phyloP scores from a whole-genome alignment of 2,113 vertebrate species.

The Lethenteron camtschaticum region DNA sequence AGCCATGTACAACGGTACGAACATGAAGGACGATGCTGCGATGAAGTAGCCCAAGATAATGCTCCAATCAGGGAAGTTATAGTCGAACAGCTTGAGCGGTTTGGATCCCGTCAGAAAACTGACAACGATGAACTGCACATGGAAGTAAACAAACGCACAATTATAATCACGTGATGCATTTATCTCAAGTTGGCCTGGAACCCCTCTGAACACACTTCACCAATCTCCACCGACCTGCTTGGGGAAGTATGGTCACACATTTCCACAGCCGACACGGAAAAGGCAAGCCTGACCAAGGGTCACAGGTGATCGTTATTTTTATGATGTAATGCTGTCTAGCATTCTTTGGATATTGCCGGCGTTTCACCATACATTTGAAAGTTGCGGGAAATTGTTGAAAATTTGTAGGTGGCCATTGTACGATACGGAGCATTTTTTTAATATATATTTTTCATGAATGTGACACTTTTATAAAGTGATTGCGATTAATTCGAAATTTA shows the following conservation, averaged over 20 bases:
- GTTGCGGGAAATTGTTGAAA: too few relatives aligned
- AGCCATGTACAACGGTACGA: conserved; percentile 61
- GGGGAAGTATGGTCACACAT: background rate
- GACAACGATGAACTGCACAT: conserved; percentile 63
- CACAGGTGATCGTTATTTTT: background rate
- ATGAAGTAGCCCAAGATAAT: conserved; percentile 68
- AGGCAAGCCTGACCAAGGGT: background rate
- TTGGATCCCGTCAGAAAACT: conserved; percentile 69
- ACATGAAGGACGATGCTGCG: conserved; percentile 73
- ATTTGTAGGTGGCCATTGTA: too few relatives aligned
- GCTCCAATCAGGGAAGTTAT: conserved; percentile 65
- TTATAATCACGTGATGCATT: too few relatives aligned
- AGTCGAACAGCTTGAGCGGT: conserved; percentile 54
- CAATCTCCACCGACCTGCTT: background rate
- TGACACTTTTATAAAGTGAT: too few relatives aligned
- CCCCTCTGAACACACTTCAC: too few relatives aligned
- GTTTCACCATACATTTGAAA: too few relatives aligned
- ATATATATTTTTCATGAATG: too few relatives aligned
- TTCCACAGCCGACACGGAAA: background rate
- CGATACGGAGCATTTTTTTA: too few relatives aligned
- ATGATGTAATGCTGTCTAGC: background rate
- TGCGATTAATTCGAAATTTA: too few relatives aligned
- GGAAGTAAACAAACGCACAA: conserved; percentile 8
- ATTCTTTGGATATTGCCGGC: too few relatives aligned
- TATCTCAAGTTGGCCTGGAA: too few relatives aligned